A percentile compares a stretch with the other conserved stretches of the same genome.
Evolutionary conservation across 2,113 vertebrate genomes (phyloP).

Genomic region (Nerophis ophidion): DNA sequence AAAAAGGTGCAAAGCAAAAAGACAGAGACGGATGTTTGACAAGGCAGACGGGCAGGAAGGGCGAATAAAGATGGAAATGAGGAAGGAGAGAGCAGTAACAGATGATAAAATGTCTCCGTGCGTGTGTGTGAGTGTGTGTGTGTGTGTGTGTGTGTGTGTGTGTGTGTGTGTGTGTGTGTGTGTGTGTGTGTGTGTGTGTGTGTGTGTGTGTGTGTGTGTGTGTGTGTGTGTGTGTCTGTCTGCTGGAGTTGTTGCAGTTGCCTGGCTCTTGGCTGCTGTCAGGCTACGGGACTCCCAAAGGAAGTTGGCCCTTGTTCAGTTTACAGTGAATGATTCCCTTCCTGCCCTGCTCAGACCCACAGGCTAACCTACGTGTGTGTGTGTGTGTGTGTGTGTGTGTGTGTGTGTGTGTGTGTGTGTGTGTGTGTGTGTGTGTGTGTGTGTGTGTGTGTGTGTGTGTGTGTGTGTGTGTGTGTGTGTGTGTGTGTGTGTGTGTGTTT

Average conservation of each 20-base stretch:
- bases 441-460: conserved; percentile 36
- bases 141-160: conserved; percentile 14
- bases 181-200: conserved; percentile 16
- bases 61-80: conserved; percentile 35
- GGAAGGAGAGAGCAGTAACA: conserved; percentile 54
- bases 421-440: conserved; percentile 34
- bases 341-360: conserved; percentile 73
- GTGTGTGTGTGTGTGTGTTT: conserved; percentile 28
- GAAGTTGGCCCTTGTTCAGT: conserved; percentile 75
- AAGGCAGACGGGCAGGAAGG: conserved; percentile 39
- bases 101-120: conserved; percentile 49
- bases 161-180: conserved; percentile 26
- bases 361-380: conserved; percentile 60
- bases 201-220: conserved; percentile 13
- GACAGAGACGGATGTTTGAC: conserved; percentile 18
- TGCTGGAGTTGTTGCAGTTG: conserved; percentile 76
- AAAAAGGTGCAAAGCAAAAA: conserved; percentile 18
- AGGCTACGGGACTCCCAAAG: conserved; percentile 71
- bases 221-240: conserved; percentile 41
- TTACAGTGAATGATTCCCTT: conserved; percentile 81
- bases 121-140: conserved; percentile 27
- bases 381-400: conserved; percentile 29
- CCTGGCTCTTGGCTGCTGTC: conserved; percentile 76
- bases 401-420: conserved; percentile 23
- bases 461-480: conserved; percentile 26